Evolutionary conservation across 2,113 vertebrate species (phyloP).

Genomic region (Anguilla japonica): DNA sequence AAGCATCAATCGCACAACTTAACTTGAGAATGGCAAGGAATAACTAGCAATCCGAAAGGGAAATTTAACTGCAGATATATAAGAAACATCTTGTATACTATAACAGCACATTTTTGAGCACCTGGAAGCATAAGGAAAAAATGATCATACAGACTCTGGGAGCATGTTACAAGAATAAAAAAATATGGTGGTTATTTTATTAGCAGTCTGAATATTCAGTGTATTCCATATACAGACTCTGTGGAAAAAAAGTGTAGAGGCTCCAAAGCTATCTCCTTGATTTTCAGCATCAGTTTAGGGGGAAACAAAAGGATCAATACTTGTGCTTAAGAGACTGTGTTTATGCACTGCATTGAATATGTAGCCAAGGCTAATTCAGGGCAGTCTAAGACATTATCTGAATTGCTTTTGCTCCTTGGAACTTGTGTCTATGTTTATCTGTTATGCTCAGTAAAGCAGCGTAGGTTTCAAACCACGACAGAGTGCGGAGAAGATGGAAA

Average conservation of each 20-base stretch:
- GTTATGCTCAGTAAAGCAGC: constrained; percentile 25
- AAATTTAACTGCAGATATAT: neutral
- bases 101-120: too few relatives aligned
- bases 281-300: constrained; percentile 23
- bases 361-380: neutral
- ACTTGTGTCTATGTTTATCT: constrained; percentile 16
- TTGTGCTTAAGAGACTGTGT: constrained; percentile 28
- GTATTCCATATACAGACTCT: neutral
- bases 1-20: neutral
- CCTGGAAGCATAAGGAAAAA: neutral
- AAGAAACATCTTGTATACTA: neutral
- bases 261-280: neutral
- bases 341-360: constrained; percentile 21
- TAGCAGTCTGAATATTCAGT: neutral
- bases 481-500: neutral
- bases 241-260: neutral
- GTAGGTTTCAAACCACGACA: neutral
- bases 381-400: constrained; percentile 24
- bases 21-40: neutral
- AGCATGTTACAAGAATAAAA: neutral
- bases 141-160: neutral
- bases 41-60: neutral
- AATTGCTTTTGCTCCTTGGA: constrained; percentile 27
- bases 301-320: constrained; percentile 34
- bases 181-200: neutral